phyloP scores from a whole-genome alignment of 2,797 vertebrate genomes.

The Takifugu rubripes region DNA sequence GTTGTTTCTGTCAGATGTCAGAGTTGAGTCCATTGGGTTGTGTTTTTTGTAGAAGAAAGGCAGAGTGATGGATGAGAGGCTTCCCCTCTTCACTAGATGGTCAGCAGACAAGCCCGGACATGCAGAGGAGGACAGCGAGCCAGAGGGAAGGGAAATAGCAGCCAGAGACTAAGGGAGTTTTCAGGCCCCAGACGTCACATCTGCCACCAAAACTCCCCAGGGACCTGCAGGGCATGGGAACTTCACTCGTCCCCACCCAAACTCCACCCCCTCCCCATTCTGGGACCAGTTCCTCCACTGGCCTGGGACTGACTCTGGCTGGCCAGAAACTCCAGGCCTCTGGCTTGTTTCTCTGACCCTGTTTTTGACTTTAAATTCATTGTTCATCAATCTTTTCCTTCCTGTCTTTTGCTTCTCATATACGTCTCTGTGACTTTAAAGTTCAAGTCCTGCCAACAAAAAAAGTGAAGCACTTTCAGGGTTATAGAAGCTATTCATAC shows the following conservation, averaged over 20 bases:
- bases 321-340: constrained; percentile 22
- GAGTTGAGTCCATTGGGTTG: constrained; percentile 9
- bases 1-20: constrained; percentile 12
- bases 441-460: not conserved
- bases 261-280: constrained; percentile 1
- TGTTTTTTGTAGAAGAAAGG: constrained; percentile 25
- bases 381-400: constrained; percentile 2
- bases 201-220: constrained; percentile 71
- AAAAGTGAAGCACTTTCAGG: too few species aligned
- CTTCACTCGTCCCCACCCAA: constrained; percentile 43
- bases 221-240: constrained; percentile 77
- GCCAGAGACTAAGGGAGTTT: constrained; percentile 34
- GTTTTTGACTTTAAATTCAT: constrained; percentile 3
- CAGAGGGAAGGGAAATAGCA: constrained; percentile 41
- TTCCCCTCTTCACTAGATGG: constrained; percentile 30
- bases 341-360: constrained; percentile 32
- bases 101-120: constrained; percentile 33
- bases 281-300: constrained; percentile 33
- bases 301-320: constrained; percentile 38
- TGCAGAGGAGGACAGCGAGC: constrained; percentile 23
- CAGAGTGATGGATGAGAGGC: constrained; percentile 49
- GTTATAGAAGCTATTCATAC: too few species aligned
- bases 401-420: constrained; percentile 1
- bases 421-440: not conserved
- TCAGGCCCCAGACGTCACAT: constrained; percentile 72